Percentiles rank a stretch among this genome's conserved stretches.
These are phyloP conservation scores for Periophthalmus modestus DNA, from an alignment of 2,113 vertebrate species.

Conservation along the genomic window DNA sequence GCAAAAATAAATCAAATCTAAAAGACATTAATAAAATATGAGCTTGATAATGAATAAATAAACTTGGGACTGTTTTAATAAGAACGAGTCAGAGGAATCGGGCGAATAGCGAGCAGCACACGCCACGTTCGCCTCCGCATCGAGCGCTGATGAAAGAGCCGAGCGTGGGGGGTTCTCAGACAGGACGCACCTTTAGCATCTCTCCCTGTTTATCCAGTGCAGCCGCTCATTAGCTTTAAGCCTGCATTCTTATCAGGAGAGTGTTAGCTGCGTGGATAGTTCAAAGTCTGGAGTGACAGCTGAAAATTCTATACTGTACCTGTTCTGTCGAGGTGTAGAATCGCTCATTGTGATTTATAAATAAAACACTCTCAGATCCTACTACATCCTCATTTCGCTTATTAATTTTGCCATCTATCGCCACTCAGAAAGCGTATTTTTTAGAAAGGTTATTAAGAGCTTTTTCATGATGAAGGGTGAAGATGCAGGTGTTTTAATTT, in stretches of 20 bases:
- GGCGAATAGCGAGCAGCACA: slow-evolving; percentile 55
- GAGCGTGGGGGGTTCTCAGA: slow-evolving; percentile 43
- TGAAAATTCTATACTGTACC: neutral
- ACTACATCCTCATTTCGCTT: too few species aligned
- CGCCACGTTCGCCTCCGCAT: slow-evolving; percentile 60
- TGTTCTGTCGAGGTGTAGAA: neutral
- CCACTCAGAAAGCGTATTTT: too few species aligned
- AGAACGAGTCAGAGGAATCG: slow-evolving; percentile 51
- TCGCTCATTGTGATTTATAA: neutral
- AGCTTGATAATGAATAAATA: slow-evolving; percentile 73
- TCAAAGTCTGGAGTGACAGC: neutral
- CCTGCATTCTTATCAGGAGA: neutral
- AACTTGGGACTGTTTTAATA: slow-evolving; percentile 73
- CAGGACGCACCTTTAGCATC: slow-evolving; percentile 40
- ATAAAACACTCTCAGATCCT: neutral
- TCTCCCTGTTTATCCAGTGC: slow-evolving; percentile 3
- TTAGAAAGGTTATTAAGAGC: too few species aligned
- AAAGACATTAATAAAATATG: slow-evolving; percentile 73
- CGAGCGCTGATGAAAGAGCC: slow-evolving; percentile 61
- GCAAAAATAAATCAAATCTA: slow-evolving; percentile 71
- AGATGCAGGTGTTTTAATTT: too few species aligned
- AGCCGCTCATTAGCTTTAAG: slow-evolving; percentile 20
- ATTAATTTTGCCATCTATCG: too few species aligned
- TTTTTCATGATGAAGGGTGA: too few species aligned
- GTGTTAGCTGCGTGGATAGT: neutral